Base-by-base conservation (phyloP, 2,888 invertebrate genomes). In the Oligia latruncula region DNA sequence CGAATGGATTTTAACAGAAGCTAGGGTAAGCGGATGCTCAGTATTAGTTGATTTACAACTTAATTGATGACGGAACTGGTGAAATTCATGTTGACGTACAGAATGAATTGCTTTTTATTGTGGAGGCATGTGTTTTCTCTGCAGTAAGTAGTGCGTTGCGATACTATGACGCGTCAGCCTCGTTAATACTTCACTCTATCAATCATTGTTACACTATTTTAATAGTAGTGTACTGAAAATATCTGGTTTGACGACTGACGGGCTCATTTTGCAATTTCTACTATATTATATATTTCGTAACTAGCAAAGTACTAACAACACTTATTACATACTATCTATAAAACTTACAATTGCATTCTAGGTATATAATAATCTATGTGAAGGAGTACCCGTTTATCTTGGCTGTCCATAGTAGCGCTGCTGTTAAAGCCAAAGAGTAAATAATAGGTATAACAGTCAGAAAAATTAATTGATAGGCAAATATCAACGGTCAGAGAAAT, bases 151-250 rank as follows among this genome's bases (percentile, higher is more conserved):
- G 82, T 80, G 82, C 77, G 74, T 76, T 82, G 77, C 77, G 67
- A 17, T 87, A 23, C n/a, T 65, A 55, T 74, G 85, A 87, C 78
- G 85, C 83, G 76, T 81, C 66, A 77, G 71, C 77, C 74, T 82
- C 82, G 76, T 83, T 80, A 60, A 70, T 23, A 76, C 87, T 76
- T 79, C 73, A 79, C 49, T 60, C 29, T 68, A 82, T 82, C 62
- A 65, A 65, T 76, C 65, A 87, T 77, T 72, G 65, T 55, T 82
- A 52, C 58, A 29, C 62, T 60, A 65, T 68, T 77, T 72, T 55
- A 29, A 78, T 66, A 40, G 1, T 9, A 40, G 17, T 79, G 52
- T n/a, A 58, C 49, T 78, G 29, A 66, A 85, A 72, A 62, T 77
- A 40, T 62, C 62, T 23, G 46, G 23, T n/a, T 29, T 46, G 9